These are phyloP conservation scores for Gallinago jamesoni DNA, from an alignment of 2,113 vertebrate genomes.

Conservation along the genomic window DNA sequence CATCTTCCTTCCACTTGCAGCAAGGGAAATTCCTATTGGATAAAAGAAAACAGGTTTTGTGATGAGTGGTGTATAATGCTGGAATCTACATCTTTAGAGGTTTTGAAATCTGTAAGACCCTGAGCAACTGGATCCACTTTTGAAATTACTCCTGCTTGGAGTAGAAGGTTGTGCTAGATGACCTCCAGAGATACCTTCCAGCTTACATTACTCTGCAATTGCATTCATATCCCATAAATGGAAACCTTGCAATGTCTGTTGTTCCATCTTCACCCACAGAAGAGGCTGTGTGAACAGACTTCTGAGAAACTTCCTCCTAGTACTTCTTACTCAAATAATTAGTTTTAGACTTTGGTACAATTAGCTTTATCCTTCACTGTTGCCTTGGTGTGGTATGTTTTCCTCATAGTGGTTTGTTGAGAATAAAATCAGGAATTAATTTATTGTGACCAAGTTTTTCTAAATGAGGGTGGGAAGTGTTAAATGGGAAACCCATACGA, in stretches of 20 bases:
- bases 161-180: not conserved
- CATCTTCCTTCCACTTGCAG: not conserved
- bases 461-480: not conserved
- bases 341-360: not conserved
- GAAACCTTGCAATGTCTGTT: not conserved
- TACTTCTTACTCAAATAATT: not conserved
- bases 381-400: not conserved
- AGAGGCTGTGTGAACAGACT: not conserved
- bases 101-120: not conserved
- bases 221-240: not conserved
- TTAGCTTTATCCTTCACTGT: not conserved
- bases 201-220: not conserved
- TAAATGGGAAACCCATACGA: not conserved
- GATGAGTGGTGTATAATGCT: not conserved
- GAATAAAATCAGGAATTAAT: not conserved
- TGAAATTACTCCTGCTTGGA: not conserved
- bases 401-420: not conserved
- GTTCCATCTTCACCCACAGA: not conserved
- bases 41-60: not conserved
- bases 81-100: not conserved
- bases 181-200: not conserved
- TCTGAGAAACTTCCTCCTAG: not conserved
- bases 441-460: not conserved
- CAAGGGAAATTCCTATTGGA: not conserved
- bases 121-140: not conserved